phyloP scores from a whole-genome alignment of 2,797 vertebrate species.

The Cryptoprocta ferox region DNA sequence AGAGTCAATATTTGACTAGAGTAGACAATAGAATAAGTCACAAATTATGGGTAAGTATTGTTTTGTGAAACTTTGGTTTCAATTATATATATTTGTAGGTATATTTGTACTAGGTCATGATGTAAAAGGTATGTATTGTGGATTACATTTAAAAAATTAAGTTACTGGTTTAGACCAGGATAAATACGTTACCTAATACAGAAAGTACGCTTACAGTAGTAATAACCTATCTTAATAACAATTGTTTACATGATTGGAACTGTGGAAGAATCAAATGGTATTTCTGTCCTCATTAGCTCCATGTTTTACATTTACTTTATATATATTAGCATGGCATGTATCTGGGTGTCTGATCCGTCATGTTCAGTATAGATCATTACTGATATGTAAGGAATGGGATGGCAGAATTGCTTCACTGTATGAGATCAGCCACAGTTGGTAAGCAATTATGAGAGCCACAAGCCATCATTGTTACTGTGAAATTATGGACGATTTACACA shows the following conservation, averaged over 20 bases:
- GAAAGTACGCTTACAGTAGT: background rate
- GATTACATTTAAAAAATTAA: background rate
- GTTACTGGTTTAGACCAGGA: background rate
- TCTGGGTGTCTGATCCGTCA: constrained; percentile 14
- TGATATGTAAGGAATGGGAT: constrained; percentile 1
- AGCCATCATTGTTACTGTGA: background rate
- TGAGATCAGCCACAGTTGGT: background rate
- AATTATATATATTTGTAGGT: background rate
- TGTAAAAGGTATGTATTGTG: background rate
- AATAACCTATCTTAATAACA: background rate
- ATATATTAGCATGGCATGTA: background rate
- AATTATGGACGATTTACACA: background rate
- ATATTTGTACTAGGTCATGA: background rate
- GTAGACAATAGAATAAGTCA: background rate
- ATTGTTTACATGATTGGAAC: background rate
- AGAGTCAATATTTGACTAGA: background rate
- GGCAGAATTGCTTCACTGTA: background rate
- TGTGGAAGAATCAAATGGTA: background rate
- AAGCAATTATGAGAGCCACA: background rate
- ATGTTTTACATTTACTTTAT: background rate
- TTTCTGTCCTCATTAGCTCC: constrained; percentile 16
- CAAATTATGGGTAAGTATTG: background rate
- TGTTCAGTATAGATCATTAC: background rate
- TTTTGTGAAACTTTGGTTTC: background rate
- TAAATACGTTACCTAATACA: background rate